These are phyloP conservation scores for Oxytorus armatus DNA, from an alignment of 2,888 invertebrate species.

Conservation along the genomic window DNA sequence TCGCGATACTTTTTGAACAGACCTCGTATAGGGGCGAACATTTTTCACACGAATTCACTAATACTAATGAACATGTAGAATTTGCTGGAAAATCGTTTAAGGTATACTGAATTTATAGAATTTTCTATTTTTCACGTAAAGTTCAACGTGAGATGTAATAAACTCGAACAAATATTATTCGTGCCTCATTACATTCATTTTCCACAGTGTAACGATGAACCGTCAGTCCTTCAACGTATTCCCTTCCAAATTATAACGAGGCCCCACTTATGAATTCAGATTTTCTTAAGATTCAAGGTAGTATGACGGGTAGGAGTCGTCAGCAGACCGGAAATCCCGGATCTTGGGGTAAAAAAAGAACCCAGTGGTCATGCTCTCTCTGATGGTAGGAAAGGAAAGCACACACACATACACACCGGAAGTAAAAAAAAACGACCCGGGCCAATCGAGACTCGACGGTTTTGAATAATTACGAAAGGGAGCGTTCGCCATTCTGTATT, in stretches of 20 bases:
- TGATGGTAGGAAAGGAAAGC: conserved; percentile 24
- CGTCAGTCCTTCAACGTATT: conserved; percentile 44
- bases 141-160: no score
- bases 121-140: no score
- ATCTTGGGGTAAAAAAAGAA: conserved; percentile 34
- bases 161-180: background rate
- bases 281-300: conserved; percentile 73
- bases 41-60: no score
- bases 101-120: no score
- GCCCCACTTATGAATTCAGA: conserved; percentile 75
- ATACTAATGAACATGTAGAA: background rate
- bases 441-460: conserved; percentile 57
- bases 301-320: conserved; percentile 39
- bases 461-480: conserved; percentile 53
- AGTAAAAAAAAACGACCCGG: conserved; percentile 31
- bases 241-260: conserved; percentile 73
- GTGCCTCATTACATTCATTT: background rate
- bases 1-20: no score
- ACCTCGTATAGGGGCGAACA: no score
- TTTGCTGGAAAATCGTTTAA: no score
- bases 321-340: conserved; percentile 66
- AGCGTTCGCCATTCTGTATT: conserved; percentile 21
- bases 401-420: conserved; percentile 31
- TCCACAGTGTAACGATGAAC: conserved; percentile 1
- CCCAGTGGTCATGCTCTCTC: conserved; percentile 10